phyloP scores from a whole-genome alignment of 2,797 vertebrate species.

The Microtus californicus region DNA sequence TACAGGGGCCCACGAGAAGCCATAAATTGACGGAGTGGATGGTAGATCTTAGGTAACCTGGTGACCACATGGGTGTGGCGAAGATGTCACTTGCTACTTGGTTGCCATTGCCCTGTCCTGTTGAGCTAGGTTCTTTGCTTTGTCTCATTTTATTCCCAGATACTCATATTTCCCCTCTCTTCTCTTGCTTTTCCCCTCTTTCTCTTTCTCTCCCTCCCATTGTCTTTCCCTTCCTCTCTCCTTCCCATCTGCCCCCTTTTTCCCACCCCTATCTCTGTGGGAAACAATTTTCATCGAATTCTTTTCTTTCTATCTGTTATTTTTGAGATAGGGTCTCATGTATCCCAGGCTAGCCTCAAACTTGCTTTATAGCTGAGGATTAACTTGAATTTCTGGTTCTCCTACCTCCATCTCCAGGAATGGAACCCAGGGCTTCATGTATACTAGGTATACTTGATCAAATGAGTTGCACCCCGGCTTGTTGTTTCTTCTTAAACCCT shows the following conservation, averaged over 20 bases:
- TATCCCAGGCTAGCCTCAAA: background rate
- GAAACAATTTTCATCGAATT: background rate
- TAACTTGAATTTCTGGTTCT: background rate
- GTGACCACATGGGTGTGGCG: conserved; percentile 3
- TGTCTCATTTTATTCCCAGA: conserved; percentile 11
- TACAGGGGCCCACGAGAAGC: conserved; percentile 5
- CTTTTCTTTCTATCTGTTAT: background rate
- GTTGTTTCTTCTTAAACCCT: conserved; percentile 48
- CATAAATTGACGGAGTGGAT: conserved; percentile 56
- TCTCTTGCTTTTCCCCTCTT: background rate
- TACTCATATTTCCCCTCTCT: conserved; percentile 10
- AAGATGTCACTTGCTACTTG: conserved; percentile 49
- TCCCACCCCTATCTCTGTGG: background rate
- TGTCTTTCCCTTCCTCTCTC: background rate
- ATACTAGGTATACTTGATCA: too few species aligned
- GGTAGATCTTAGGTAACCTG: conserved; percentile 36
- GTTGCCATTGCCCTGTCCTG: background rate
- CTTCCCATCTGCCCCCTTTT: background rate
- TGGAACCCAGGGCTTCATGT: background rate
- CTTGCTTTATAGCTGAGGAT: background rate
- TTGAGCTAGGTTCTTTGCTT: conserved; percentile 27
- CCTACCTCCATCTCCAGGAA: background rate
- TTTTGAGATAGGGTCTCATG: background rate
- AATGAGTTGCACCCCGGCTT: background rate
- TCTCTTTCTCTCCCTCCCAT: background rate